Conservation (phyloP, 1,140 invertebrate species). For the Armadillidium nasatum region DNA sequence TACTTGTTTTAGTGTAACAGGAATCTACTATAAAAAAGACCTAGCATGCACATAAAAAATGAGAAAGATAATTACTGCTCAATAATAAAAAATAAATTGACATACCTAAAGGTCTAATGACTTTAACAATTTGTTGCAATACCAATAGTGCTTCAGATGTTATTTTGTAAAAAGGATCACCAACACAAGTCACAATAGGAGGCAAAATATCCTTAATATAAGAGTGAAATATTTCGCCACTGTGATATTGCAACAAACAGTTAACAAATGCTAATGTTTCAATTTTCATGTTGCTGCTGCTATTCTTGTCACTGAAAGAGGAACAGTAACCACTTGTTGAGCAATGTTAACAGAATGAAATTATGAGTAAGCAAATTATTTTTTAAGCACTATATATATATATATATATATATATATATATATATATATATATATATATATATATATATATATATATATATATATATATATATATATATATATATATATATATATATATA, state of each 20-base stretch:
- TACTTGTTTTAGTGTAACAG: too few relatives aligned
- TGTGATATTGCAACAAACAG: conserved; percentile 77
- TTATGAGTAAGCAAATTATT: too few relatives aligned
- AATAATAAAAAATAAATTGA: too few relatives aligned
- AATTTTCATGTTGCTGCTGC: conserved; percentile 97
- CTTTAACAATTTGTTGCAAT: conserved; percentile 88
- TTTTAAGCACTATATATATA: too few relatives aligned
- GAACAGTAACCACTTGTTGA: background rate
- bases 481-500: too few relatives aligned
- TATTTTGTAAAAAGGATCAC: conserved; percentile 97
- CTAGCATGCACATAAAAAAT: too few relatives aligned
- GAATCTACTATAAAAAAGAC: too few relatives aligned
- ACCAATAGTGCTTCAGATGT: conserved; percentile 90
- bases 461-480: too few relatives aligned
- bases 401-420: too few relatives aligned
- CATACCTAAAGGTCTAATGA: conserved; percentile 78
- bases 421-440: too few relatives aligned
- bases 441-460: too few relatives aligned
- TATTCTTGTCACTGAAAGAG: conserved; percentile 74
- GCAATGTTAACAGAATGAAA: background rate
- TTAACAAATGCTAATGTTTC: conserved; percentile 91
- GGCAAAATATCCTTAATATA: conserved; percentile 81
- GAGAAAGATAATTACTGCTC: too few relatives aligned
- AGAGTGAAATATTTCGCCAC: conserved; percentile 67
- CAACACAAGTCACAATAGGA: conserved; percentile 78